Evolutionary conservation across 2,888 invertebrate species (phyloP).

Genomic region (Epirrita christyi): DNA sequence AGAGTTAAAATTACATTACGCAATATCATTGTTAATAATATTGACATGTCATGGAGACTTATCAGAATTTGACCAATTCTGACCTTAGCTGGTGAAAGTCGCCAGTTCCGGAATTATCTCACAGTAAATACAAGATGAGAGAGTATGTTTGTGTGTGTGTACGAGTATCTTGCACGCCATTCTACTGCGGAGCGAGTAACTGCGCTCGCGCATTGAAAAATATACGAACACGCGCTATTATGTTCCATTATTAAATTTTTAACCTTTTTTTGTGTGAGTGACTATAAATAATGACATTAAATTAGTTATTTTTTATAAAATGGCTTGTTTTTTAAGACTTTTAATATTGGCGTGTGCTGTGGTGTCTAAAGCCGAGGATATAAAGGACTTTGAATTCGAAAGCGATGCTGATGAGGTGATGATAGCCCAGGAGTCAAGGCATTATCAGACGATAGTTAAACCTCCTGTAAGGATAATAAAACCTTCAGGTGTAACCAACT

Average conservation of each 20-base stretch:
- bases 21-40: slow-evolving; percentile 44
- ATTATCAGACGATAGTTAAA: slow-evolving; percentile 68
- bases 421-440: slow-evolving; percentile 77
- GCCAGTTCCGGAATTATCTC: slow-evolving; percentile 77
- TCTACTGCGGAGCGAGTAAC: slow-evolving; percentile 60
- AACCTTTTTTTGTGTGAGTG: slow-evolving; percentile 19
- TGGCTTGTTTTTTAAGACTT: slow-evolving; percentile 52
- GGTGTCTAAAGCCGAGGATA: slow-evolving; percentile 54
- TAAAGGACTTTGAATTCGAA: slow-evolving; percentile 65
- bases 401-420: slow-evolving; percentile 70
- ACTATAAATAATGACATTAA: slow-evolving; percentile 29
- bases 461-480: slow-evolving; percentile 67
- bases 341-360: slow-evolving; percentile 50
- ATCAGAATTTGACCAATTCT: slow-evolving; percentile 60
- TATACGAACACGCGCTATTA: slow-evolving; percentile 47
- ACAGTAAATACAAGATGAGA: slow-evolving; percentile 70
- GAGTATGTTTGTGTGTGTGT: slow-evolving; percentile 61
- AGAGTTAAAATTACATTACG: slow-evolving; percentile 34
- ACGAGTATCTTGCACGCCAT: slow-evolving; percentile 60
- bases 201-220: slow-evolving; percentile 66
- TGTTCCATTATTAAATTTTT: slow-evolving; percentile 32
- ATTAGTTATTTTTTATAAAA: slow-evolving; percentile 41
- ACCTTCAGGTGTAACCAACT: slow-evolving; percentile 71
- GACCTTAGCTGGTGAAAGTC: slow-evolving; percentile 74
- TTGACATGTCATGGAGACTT: slow-evolving; percentile 51